phyloP scores from a whole-genome alignment of 2,888 invertebrate species.

The Cryptophagus acutangulus region DNA sequence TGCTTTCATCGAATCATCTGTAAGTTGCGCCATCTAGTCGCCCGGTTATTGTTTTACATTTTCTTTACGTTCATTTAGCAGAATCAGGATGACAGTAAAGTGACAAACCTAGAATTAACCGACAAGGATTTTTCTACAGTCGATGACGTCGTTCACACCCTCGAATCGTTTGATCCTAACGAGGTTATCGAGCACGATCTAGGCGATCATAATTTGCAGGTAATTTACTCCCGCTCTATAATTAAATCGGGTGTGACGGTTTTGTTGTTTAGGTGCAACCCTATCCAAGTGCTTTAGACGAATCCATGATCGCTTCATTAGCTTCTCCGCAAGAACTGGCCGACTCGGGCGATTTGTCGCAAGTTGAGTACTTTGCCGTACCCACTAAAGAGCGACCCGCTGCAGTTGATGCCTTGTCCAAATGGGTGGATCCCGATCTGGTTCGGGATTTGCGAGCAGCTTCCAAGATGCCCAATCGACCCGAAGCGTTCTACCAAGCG shows the following conservation, averaged over 20 bases:
- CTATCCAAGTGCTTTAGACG: constrained; percentile 44
- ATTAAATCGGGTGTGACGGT: constrained; percentile 9
- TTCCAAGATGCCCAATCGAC: constrained; percentile 34
- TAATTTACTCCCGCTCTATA: constrained; percentile 23
- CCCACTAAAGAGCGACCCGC: constrained; percentile 42
- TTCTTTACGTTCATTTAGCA: constrained; percentile 27
- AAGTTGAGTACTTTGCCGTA: constrained; percentile 50
- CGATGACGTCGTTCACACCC: constrained; percentile 45
- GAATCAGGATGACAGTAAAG: constrained; percentile 36
- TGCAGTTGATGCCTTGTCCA: constrained; percentile 43
- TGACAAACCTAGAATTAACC: constrained; percentile 33
- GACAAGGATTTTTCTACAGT: constrained; percentile 42
- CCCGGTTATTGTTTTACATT: neutral
- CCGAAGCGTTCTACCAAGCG: constrained; percentile 44
- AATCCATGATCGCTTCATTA: constrained; percentile 45
- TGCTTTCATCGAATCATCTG: constrained; percentile 42
- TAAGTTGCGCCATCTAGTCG: constrained; percentile 22
- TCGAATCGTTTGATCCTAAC: constrained; percentile 52
- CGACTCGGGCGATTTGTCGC: constrained; percentile 39
- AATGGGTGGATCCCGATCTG: constrained; percentile 48
- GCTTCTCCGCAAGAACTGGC: constrained; percentile 40
- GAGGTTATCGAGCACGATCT: constrained; percentile 50
- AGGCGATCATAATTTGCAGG: constrained; percentile 38
- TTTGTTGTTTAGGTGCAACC: constrained; percentile 39
- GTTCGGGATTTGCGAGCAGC: constrained; percentile 50